phyloP scores from a whole-genome alignment of 2,888 invertebrate genomes.

The Elysia crispata region DNA sequence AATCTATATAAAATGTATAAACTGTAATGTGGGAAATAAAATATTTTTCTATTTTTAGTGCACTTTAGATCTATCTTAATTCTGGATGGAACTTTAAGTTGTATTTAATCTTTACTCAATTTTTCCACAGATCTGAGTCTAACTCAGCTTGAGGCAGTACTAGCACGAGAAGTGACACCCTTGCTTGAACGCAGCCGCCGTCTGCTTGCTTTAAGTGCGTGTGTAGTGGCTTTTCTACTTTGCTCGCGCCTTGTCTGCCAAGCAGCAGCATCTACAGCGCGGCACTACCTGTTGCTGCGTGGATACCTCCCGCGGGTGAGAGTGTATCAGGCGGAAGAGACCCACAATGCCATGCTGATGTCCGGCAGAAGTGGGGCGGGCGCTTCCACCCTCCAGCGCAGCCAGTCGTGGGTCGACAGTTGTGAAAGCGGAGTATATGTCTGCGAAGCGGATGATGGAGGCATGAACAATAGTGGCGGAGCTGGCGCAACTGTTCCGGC shows the following conservation, averaged over 20 bases:
- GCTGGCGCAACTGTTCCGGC: too few species aligned
- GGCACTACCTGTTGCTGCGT: conserved; percentile 63
- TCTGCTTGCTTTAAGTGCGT: conserved; percentile 39
- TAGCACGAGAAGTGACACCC: conserved; percentile 56
- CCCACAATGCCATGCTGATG: conserved; percentile 33
- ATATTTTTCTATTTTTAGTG: too few species aligned
- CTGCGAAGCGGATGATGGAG: conserved; percentile 54
- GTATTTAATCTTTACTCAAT: neutral
- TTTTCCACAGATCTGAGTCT: conserved; percentile 49
- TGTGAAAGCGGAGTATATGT: conserved; percentile 71
- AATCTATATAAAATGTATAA: too few species aligned
- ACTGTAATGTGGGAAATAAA: too few species aligned
- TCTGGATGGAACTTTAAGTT: too few species aligned
- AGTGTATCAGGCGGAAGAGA: conserved; percentile 56
- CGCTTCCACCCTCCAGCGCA: conserved; percentile 62
- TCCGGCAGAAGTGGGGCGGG: conserved; percentile 9
- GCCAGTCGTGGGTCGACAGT: conserved; percentile 69
- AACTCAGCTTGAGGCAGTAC: conserved; percentile 43
- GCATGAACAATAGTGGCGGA: neutral
- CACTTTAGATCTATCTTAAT: too few species aligned
- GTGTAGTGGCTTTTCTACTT: conserved; percentile 39
- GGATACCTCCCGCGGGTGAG: conserved; percentile 58
- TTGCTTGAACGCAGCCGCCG: conserved; percentile 52
- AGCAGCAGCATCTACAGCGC: conserved; percentile 61
- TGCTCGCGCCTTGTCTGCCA: conserved; percentile 60